Base-by-base conservation (phyloP, 2,888 invertebrate species). In the Ophion costatus region DNA sequence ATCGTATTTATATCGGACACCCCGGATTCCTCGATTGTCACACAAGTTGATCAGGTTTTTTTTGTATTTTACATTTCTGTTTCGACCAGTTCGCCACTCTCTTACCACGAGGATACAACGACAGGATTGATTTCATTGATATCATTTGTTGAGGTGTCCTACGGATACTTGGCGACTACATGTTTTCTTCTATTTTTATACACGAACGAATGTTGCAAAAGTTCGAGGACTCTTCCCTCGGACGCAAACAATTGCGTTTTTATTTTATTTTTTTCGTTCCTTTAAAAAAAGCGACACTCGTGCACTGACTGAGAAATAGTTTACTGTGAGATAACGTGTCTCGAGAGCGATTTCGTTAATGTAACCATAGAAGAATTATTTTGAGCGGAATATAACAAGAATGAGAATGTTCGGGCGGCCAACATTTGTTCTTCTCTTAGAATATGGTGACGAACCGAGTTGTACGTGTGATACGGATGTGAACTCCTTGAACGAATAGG, bases 81-180 rank as follows among this genome's bases (percentile, higher is more conserved):
- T 38, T 74, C 11, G 45, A 45, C 45, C 9, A 42, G 6, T 42
- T 42, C 45, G 45, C 11, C 10, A 10, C 11, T 45, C 45, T 81
- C 45, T 42, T 78, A 61, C 82, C 86, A 51, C 24, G 66, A 76
- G 64, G 42, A 67, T 59, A 51, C 56, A 61, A 51, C 56, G 67
- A 78, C 77, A 67, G 78, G 75, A 22, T 75, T n/a, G 59, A 66
- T 81, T 45, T 51, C 6, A 73, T 80, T 51, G 64, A 75, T 85
- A 59, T 20, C 63, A 80, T 78, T 71, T 51, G 80, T 82, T 67
- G 80, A 24, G 24, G 24, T 24, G 24, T 24, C 24, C 24, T 24
- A 24, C 24, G 24, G 24, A 24, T 24, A 24, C 24, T 24, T 24
- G 24, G 24, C 24, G 24, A 24, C 24, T 24, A 24, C 24, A 24